Base-by-base conservation (phyloP, 2,113 vertebrate genomes). In the Peromyscus polionotus region DNA sequence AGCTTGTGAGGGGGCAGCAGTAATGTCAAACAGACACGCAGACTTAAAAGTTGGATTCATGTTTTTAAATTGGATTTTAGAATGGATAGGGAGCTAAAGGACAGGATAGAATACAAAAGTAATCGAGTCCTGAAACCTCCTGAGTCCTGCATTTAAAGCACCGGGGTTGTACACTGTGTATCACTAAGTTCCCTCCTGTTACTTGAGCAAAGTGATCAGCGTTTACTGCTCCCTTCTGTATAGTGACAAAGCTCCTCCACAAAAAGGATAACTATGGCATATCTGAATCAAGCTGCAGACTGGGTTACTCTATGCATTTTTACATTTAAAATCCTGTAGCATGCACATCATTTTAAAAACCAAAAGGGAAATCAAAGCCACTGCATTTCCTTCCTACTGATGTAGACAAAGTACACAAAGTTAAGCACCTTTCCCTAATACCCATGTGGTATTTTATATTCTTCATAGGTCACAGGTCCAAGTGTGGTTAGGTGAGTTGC, bases 51-150 rank as follows among this genome's bases (percentile, higher is more conserved):
- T 91, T 88, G 19, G 48, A 92, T 76, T 88, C 90, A 61, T 94
- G 87, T 88, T 97, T 95, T 84, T 83, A 97, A 97, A 77, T 88
- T 91, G 48, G 39, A 70, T 92, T 90, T 96, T 73, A 65, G 57
- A 91, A 88, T 51, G 26, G 42, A 75, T n/a, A 91, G 51, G 20
- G 72, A 94, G n/a, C 80, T 88, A 33, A 22, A 13, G 7, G 79
- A 89, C 79, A 42, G 59, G n/a, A 75, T 65, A 54, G 51, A 95
- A 85, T 87, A 94, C 22, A 77, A 83, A 67, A 77, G 59, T 67
- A 68, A 51, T 28, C 16, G 5, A 68, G 48, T 16, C 36, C 33
- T 93, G 83, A 96, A 79, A 86, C 26, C 92, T 73, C 48, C 28
- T 36, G 59, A 88, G 61, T 84, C 39, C 77, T 19, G 54, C 73